Conservation (phyloP, 2,888 invertebrate genomes). For the Cosmia pyralina region DNA sequence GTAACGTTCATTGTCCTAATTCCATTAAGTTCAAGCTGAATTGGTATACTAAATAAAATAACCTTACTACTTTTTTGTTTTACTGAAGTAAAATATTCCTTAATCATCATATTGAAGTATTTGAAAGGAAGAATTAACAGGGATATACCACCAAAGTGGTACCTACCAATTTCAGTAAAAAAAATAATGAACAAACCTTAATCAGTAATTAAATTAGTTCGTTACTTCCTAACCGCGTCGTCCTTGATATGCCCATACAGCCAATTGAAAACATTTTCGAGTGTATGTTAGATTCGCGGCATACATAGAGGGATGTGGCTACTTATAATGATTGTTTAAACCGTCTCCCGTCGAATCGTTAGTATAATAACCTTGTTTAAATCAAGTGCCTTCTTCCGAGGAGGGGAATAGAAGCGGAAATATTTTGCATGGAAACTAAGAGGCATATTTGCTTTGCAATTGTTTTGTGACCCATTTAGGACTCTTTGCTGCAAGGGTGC, state of each 20-base stretch:
- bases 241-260: slow-evolving; percentile 50
- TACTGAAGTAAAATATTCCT: not conserved
- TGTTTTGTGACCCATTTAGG: slow-evolving; percentile 39
- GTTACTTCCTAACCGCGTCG: slow-evolving; percentile 27
- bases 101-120: not conserved
- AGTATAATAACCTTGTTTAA: slow-evolving; percentile 74
- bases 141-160: not conserved
- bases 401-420: slow-evolving; percentile 68
- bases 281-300: slow-evolving; percentile 53
- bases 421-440: slow-evolving; percentile 63
- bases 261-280: slow-evolving; percentile 59
- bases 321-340: slow-evolving; percentile 77
- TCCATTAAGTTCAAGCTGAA: not conserved
- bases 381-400: slow-evolving; percentile 77
- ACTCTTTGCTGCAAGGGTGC: not conserved
- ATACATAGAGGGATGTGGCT: slow-evolving; percentile 72
- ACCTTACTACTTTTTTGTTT: not conserved
- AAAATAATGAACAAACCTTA: slow-evolving; percentile 12
- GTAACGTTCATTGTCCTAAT: not conserved
- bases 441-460: slow-evolving; percentile 55
- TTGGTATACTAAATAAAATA: not conserved
- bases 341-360: slow-evolving; percentile 71
- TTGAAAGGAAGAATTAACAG: not conserved
- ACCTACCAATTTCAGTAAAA: not conserved
- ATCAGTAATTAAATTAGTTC: slow-evolving; percentile 47